Base-by-base conservation (phyloP, 2,113 vertebrate species). In the Rhinolophus ferrumequinum region DNA sequence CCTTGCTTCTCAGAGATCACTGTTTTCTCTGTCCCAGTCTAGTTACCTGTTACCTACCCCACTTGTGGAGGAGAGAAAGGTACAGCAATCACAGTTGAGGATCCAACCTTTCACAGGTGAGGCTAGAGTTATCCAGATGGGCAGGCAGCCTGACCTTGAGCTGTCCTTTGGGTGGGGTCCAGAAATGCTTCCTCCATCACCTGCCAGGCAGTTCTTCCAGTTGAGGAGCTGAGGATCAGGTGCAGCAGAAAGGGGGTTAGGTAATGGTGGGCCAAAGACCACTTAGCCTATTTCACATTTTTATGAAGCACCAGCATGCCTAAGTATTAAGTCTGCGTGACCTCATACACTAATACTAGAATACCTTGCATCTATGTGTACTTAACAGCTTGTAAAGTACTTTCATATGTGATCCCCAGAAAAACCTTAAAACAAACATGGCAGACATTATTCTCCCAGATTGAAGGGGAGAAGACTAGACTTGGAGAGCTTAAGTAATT, bases 1-100 rank as follows among this genome's bases (percentile, higher is more conserved):
- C 79, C 80, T 75, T 86, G 58, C 75, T 95, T 93, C 97, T 95
- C 83, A 67, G 90, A 72, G 47, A 60, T 69, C 69, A n/a, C 94
- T 75, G 50, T 58, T 89, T 33, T 77, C 66, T 95, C 88, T 95
- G 85, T 67, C 81, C 72, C 92, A 47, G 66, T 92, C 93, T 90
- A 73, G 67, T 82, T 60, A 10, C 90, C 54, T 67, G 76, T 73
- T 24, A 19, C 60, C 80, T 69, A 22, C 54, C 60, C 94, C 73
- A 41, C 75, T 54, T 18, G 85, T 88, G 84, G 80, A 90, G 30
- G 83, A 96, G 64, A 93, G 83, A 62, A 81, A 44, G 18, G n/a
- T 50, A 15, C 19, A 41, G 50, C 64, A 56, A 19, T 73, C 72
- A 85, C 90, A 92, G 70, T 18, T 75, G 93, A 96, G 88, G 72